Evolutionary conservation across 2,113 vertebrate genomes (phyloP).

Genomic region (Bos javanicus): DNA sequence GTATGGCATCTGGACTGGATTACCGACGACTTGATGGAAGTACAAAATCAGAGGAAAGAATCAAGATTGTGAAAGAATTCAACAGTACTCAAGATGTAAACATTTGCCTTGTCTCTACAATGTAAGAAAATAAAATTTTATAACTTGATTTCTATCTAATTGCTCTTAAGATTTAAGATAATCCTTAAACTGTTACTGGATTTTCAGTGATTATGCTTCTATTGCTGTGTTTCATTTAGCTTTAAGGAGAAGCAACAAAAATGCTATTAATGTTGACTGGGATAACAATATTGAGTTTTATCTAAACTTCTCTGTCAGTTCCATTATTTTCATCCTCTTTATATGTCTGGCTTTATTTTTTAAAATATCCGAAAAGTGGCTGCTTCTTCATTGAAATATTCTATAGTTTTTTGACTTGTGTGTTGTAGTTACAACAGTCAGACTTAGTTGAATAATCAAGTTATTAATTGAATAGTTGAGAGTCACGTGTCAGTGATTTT

Average conservation of each 20-base stretch:
- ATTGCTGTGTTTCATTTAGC: constrained; percentile 54
- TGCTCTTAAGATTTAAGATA: constrained; percentile 44
- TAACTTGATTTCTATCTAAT: constrained; percentile 47
- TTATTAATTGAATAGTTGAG: neutral
- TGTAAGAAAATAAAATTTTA: constrained; percentile 85
- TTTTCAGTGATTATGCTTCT: neutral
- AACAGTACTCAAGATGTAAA: constrained; percentile 89
- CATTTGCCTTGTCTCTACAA: constrained; percentile 96
- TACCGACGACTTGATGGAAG: constrained; percentile 93
- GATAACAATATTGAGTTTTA: constrained; percentile 26
- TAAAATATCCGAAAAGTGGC: neutral
- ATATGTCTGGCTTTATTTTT: neutral
- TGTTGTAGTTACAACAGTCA: neutral
- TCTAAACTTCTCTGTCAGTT: constrained; percentile 7
- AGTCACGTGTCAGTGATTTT: neutral
- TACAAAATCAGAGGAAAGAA: constrained; percentile 93
- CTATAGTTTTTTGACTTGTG: neutral
- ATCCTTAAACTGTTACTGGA: constrained; percentile 27
- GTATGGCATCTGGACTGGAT: constrained; percentile 94
- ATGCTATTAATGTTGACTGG: neutral
- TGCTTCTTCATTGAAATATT: neutral
- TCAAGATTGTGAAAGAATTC: constrained; percentile 94
- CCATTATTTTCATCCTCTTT: neutral
- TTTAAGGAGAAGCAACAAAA: constrained; percentile 37
- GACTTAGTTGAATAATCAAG: neutral